Percentiles rank a stretch among this genome's conserved stretches.
Evolutionary conservation across 2,888 invertebrate genomes (phyloP).

Genomic region (Cerastoderma edule): DNA sequence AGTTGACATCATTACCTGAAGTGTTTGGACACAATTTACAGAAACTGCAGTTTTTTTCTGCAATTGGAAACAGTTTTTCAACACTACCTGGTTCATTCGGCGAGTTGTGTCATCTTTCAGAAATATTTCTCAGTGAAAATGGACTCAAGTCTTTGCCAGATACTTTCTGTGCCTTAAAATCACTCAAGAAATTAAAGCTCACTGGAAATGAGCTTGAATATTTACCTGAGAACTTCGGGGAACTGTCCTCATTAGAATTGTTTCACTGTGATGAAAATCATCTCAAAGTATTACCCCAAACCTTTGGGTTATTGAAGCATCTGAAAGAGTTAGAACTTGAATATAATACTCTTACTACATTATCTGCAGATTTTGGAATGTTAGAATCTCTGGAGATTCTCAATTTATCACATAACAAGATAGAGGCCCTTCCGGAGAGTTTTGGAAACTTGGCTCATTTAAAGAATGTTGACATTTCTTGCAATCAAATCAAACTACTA

Average conservation of each 20-base stretch:
- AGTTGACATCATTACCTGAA: slow-evolving; percentile 65
- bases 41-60: slow-evolving; percentile 63
- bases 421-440: slow-evolving; percentile 64
- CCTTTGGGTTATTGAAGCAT: slow-evolving; percentile 61
- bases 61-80: slow-evolving; percentile 71
- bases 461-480: slow-evolving; percentile 70
- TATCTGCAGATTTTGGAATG: slow-evolving; percentile 69
- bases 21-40: slow-evolving; percentile 56
- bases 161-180: slow-evolving; percentile 63
- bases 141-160: slow-evolving; percentile 61
- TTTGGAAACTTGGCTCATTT: slow-evolving; percentile 67
- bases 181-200: slow-evolving; percentile 62
- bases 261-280: slow-evolving; percentile 71
- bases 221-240: slow-evolving; percentile 73
- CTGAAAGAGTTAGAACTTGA: slow-evolving; percentile 66
- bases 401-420: slow-evolving; percentile 69
- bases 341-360: slow-evolving; percentile 58
- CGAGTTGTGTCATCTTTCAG: slow-evolving; percentile 57
- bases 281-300: slow-evolving; percentile 62
- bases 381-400: slow-evolving; percentile 65
- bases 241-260: slow-evolving; percentile 57
- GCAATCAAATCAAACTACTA: slow-evolving; percentile 65
- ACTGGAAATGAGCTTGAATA: slow-evolving; percentile 68
- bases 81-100: slow-evolving; percentile 67
- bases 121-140: slow-evolving; percentile 75